Evolutionary conservation across 2,888 invertebrate species (phyloP), one percentile per base, ranked within the genome.

Genomic region (Poecilobothrus nobilitatus): DNA sequence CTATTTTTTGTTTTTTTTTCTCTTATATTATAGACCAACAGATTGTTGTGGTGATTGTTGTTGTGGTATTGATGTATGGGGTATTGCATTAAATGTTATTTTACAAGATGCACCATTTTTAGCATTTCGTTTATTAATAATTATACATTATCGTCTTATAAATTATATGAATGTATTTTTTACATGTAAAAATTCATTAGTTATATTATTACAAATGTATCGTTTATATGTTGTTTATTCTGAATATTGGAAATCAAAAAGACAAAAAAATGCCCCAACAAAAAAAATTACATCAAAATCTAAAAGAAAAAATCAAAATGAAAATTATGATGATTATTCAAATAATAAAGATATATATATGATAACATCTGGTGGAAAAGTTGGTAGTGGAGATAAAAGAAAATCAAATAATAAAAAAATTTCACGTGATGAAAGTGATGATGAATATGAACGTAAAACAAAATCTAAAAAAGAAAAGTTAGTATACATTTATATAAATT

Each of bases 151-250:
- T 80, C 87, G 89, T 73, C 93, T 96, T 41, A 90, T 95, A 73
- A 95, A 92, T 76, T 95, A 97, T 77, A 95, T 95, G 90, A 96
- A 96, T 79, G 92, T 96, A 22, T 97, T 97, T 83, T 97, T 97
- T 83, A 95, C 95, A 0, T 95, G 94, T 82, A 90, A 90, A 77
- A 93, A 93, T 77, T 89, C 91, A 0, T 82, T 93, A 79, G 95
- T 97, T 12, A 95, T 96, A 71, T 81, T 94, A 0, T 84, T 97
- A 0, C 93, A 95, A 79, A 84, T 94, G 69, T 95, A 95, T 78
- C 84, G 94, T 8, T 83, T 95, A 0, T 91, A 92, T 77, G 92
- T 93, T 0, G 87, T 93, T 0, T 90, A 92, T 74, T 85, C 89
- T 33, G 91, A 91, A 76, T 89, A 82, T 73, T 81, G 81, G 74